Percentiles rank a stretch among this genome's conserved stretches.
These are phyloP conservation scores for Sesia bembeciformis DNA, from an alignment of 2,888 invertebrate genomes.

Conservation along the genomic window DNA sequence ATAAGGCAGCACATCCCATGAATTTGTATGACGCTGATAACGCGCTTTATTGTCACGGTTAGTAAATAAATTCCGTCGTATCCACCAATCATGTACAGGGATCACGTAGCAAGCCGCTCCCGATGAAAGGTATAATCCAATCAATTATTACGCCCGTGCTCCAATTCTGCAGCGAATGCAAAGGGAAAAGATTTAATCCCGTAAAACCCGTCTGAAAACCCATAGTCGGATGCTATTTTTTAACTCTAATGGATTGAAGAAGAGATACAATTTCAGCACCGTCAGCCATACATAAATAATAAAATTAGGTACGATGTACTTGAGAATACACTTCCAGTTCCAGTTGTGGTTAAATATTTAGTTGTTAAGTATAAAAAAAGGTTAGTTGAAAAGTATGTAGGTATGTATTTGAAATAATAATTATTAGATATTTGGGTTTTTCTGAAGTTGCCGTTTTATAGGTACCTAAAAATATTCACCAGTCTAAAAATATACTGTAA, in stretches of 20 bases:
- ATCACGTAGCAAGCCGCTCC: slow-evolving; percentile 44
- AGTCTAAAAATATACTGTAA: too few relatives aligned
- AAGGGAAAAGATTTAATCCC: slow-evolving; percentile 33
- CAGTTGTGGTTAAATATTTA: too few relatives aligned
- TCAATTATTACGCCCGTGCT: slow-evolving; percentile 60
- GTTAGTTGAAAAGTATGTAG: too few relatives aligned
- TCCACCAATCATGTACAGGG: slow-evolving; percentile 54
- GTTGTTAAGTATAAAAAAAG: too few relatives aligned
- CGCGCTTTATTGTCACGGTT: slow-evolving; percentile 53
- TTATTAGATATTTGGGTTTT: too few relatives aligned
- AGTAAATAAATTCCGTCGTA: slow-evolving; percentile 51
- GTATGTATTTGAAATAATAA: too few relatives aligned
- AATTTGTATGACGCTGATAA: slow-evolving; percentile 50
- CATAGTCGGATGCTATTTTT: not conserved
- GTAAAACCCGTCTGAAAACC: not conserved
- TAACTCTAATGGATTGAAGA: not conserved
- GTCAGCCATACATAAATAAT: too few relatives aligned
- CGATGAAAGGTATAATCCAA: slow-evolving; percentile 63
- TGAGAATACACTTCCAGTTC: too few relatives aligned
- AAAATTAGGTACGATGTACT: too few relatives aligned
- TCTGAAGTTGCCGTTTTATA: too few relatives aligned
- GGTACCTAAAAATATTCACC: too few relatives aligned
- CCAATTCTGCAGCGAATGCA: slow-evolving; percentile 46
- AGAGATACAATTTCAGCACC: too few relatives aligned
- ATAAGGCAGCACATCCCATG: slow-evolving; percentile 33